Conservation (phyloP, 1,140 invertebrate species). For the Scaptodrosophila lebanonensis region DNA sequence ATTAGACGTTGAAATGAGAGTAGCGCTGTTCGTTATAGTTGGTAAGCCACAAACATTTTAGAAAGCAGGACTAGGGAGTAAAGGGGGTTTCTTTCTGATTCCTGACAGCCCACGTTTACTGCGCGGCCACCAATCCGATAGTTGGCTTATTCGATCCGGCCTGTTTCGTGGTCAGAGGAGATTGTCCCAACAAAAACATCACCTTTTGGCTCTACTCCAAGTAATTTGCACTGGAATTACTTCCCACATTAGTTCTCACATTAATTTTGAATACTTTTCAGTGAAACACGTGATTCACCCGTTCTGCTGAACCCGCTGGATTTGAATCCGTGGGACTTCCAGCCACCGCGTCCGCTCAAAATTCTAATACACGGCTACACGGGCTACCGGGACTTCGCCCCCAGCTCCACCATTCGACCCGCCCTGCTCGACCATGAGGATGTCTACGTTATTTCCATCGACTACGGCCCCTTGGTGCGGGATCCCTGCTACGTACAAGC, state of each 20-base stretch:
- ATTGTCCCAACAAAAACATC: constrained; percentile 58
- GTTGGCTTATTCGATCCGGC: constrained; percentile 32
- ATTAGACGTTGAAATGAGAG: constrained; percentile 29
- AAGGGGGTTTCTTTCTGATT: background rate
- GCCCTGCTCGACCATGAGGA: constrained; percentile 78
- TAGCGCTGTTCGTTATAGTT: constrained; percentile 25
- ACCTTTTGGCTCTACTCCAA: constrained; percentile 68
- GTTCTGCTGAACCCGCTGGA: constrained; percentile 76
- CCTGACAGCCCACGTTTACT: constrained; percentile 14
- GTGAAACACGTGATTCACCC: constrained; percentile 77
- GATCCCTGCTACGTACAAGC: constrained; percentile 81
- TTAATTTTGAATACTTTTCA: constrained; percentile 2
- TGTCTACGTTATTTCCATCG: constrained; percentile 81
- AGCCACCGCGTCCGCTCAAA: constrained; percentile 78
- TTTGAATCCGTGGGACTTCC: constrained; percentile 78
- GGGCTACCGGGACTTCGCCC: constrained; percentile 80
- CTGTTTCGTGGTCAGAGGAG: constrained; percentile 34
- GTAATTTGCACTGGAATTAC: constrained; percentile 32
- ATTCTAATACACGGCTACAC: constrained; percentile 83
- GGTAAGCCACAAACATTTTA: constrained; percentile 18
- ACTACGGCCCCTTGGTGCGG: constrained; percentile 79
- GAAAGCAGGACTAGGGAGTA: no score
- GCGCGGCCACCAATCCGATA: constrained; percentile 11
- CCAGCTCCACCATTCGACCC: constrained; percentile 80
- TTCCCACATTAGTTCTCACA: background rate